A percentile compares a stretch with the other conserved stretches of the same genome.
phyloP scores from a whole-genome alignment of 2,888 invertebrate genomes.

The Gerosis bhagava region DNA sequence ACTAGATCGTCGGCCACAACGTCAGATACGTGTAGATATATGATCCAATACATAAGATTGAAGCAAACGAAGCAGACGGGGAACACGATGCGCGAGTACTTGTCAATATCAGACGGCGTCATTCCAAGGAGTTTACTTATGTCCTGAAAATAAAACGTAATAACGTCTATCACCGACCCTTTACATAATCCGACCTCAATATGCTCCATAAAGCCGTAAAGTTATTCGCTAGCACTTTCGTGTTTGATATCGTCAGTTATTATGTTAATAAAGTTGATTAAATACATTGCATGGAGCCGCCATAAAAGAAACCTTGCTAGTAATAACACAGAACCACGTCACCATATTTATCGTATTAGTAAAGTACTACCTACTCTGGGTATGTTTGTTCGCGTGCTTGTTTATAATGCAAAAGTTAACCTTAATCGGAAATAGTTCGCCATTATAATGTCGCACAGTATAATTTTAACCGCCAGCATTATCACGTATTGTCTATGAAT shows the following conservation, averaged over 20 bases:
- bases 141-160: constrained; percentile 84
- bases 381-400: constrained; percentile 1
- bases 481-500: not conserved
- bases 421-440: constrained; percentile 1
- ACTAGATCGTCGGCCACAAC: constrained; percentile 96
- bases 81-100: constrained; percentile 98
- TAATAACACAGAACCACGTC: constrained; percentile 11
- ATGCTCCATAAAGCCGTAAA: too few relatives aligned
- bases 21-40: constrained; percentile 97
- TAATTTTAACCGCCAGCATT: constrained; percentile 6
- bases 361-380: not conserved
- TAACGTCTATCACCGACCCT: too few relatives aligned
- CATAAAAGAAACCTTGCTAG: constrained; percentile 10
- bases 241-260: constrained; percentile 10
- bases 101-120: constrained; percentile 99
- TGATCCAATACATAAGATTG: constrained; percentile 99
- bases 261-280: constrained; percentile 10
- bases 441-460: constrained; percentile 15
- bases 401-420: constrained; percentile 4
- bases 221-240: constrained; percentile 96
- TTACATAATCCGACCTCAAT: too few relatives aligned
- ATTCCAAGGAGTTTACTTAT: constrained; percentile 95
- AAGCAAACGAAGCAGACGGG: constrained; percentile 99
- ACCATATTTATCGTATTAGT: constrained; percentile 9
- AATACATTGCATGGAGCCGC: constrained; percentile 10